Evolutionary conservation across 35 echinoderm and acorn worm species (phyloP).

Genomic region (Apostichopus californicus): DNA sequence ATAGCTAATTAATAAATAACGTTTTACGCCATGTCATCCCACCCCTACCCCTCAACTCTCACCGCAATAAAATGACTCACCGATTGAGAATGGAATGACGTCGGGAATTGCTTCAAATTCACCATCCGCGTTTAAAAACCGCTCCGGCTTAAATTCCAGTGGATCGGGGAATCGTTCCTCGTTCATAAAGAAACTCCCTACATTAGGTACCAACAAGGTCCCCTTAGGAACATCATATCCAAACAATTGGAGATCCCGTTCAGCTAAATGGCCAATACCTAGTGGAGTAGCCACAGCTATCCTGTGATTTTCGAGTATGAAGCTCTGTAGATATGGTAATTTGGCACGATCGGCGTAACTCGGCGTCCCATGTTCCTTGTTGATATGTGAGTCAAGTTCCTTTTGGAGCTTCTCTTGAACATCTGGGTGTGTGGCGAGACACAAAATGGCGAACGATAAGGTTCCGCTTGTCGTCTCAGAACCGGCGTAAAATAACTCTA

Average conservation of each 20-base stretch:
- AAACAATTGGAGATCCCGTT: constrained; percentile 46
- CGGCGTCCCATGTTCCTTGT: constrained; percentile 33
- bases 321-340: constrained; percentile 69
- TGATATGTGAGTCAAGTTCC: constrained; percentile 7
- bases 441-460: constrained; percentile 15
- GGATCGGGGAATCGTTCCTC: constrained; percentile 48
- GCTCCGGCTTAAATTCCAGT: constrained; percentile 53
- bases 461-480: not conserved
- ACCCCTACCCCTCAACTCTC: too few relatives aligned
- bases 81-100: constrained; percentile 32
- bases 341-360: constrained; percentile 49
- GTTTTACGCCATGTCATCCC: too few relatives aligned
- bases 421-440: not conserved
- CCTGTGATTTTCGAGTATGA: constrained; percentile 67
- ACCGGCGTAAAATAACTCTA: constrained; percentile 32
- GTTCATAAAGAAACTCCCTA: constrained; percentile 65
- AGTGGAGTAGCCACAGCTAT: constrained; percentile 48
- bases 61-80: not conserved
- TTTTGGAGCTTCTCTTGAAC: not conserved
- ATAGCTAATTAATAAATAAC: too few relatives aligned
- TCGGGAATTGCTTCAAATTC: not conserved
- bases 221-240: constrained; percentile 74
- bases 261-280: constrained; percentile 54
- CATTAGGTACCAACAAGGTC: constrained; percentile 60
- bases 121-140: constrained; percentile 52